phyloP scores from a whole-genome alignment of 2,113 vertebrate species.

The Notiomystis cincta region DNA sequence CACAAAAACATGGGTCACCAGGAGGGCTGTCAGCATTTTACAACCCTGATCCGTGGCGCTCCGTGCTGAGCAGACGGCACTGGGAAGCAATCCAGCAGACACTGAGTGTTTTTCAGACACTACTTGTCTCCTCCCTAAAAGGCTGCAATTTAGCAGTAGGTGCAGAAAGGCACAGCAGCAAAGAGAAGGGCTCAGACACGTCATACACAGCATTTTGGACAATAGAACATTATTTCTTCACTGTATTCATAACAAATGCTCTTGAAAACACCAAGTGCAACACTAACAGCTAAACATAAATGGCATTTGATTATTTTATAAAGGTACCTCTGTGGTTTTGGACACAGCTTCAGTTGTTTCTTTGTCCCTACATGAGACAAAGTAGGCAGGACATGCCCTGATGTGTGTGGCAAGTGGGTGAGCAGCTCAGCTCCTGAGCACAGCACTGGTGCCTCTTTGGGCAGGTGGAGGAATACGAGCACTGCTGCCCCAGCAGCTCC shows the following conservation, averaged over 20 bases:
- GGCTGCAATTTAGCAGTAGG: neutral
- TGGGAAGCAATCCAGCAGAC: neutral
- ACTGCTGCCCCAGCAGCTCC: neutral
- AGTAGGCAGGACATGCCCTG: neutral
- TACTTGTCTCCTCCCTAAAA: neutral
- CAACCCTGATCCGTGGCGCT: neutral
- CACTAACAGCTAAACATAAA: neutral
- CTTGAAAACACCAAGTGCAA: neutral
- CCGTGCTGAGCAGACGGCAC: neutral
- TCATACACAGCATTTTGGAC: neutral
- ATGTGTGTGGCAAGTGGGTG: fast-evolving
- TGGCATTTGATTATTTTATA: neutral
- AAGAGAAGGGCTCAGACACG: neutral
- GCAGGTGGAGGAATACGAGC: neutral
- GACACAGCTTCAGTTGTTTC: neutral
- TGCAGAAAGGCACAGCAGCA: neutral
- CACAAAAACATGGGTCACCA: neutral
- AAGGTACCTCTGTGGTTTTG: neutral
- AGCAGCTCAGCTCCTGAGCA: neutral
- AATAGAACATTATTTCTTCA: neutral
- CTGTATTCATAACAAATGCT: neutral
- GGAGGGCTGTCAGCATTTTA: neutral
- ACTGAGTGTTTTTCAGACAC: neutral
- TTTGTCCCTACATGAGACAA: neutral
- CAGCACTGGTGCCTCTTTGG: neutral